Conservation (phyloP, 92 coral and sea anemone genomes). For the Epizoanthus ramosus region DNA sequence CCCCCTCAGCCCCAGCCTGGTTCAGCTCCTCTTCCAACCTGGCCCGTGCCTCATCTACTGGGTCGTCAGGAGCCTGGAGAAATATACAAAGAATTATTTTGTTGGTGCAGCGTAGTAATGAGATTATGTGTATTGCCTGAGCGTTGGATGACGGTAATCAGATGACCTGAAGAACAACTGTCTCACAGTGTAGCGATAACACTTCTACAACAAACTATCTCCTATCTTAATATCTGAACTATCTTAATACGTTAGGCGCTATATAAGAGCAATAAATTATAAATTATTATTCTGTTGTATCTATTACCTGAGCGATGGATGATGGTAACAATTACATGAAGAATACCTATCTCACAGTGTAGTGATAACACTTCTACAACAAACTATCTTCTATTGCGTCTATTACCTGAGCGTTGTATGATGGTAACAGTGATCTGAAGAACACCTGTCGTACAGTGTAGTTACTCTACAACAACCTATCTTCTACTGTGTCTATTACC, state of each 20-base stretch:
- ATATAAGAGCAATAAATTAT: no score
- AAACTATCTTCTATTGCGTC: not conserved
- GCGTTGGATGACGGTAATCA: no score
- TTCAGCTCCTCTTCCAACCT: slow-evolving; percentile 61
- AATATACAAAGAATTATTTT: not conserved
- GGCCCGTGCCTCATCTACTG: slow-evolving; percentile 51
- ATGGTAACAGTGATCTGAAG: not conserved
- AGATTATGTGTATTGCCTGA: not conserved
- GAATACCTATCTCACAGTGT: slow-evolving; percentile 47
- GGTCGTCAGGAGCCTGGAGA: slow-evolving; percentile 65
- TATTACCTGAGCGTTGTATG: not conserved
- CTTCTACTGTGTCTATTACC: slow-evolving; percentile 33
- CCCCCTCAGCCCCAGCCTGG: slow-evolving; percentile 83
- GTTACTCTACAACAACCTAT: not conserved
- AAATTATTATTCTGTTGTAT: no score
- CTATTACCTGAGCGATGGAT: slow-evolving; percentile 35
- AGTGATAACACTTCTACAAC: no score
- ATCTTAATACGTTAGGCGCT: no score
- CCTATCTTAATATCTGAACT: no score
- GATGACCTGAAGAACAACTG: not conserved
- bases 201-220: no score
- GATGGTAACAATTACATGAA: slow-evolving; percentile 91
- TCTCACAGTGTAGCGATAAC: no score
- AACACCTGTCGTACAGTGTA: not conserved
- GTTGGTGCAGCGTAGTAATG: no score